phyloP scores from a whole-genome alignment of 1,140 invertebrate genomes.

The Danaus melanippus region DNA sequence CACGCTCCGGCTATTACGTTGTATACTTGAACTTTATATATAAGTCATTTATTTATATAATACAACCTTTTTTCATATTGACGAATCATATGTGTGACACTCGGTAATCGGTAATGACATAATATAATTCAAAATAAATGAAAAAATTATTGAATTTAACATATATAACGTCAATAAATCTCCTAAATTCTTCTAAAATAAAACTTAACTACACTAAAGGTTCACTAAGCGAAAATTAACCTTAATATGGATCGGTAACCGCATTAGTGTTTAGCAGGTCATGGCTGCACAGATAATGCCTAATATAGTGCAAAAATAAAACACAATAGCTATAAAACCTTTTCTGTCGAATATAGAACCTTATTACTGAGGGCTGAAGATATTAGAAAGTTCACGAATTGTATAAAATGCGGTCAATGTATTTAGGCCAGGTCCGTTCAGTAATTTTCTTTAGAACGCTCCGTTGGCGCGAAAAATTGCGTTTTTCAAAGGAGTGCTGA shows the following conservation, averaged over 20 bases:
- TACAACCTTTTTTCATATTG: conserved; percentile 4
- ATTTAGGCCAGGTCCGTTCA: conserved; percentile 43
- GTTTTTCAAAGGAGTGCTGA: conserved; percentile 51
- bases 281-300: conserved; percentile 42
- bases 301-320: conserved; percentile 37
- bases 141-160: no score
- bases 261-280: conserved; percentile 50
- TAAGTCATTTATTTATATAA: conserved; percentile 1
- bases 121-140: conserved; percentile 7
- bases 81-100: neutral
- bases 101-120: neutral
- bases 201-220: conserved; percentile 14
- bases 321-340: conserved; percentile 12
- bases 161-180: neutral
- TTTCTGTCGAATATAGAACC: conserved; percentile 24
- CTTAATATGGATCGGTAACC: conserved; percentile 38
- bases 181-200: no score
- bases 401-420: conserved; percentile 31
- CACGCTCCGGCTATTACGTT: no score
- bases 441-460: conserved; percentile 63
- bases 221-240: conserved; percentile 42
- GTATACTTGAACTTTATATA: neutral
- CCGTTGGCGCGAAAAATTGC: conserved; percentile 61
- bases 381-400: conserved; percentile 11
- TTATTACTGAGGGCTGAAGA: conserved; percentile 21